Percentiles rank a stretch among this genome's conserved stretches.
Conservation (phyloP, 23 tunicate species). For the Ciona savignyi region DNA sequence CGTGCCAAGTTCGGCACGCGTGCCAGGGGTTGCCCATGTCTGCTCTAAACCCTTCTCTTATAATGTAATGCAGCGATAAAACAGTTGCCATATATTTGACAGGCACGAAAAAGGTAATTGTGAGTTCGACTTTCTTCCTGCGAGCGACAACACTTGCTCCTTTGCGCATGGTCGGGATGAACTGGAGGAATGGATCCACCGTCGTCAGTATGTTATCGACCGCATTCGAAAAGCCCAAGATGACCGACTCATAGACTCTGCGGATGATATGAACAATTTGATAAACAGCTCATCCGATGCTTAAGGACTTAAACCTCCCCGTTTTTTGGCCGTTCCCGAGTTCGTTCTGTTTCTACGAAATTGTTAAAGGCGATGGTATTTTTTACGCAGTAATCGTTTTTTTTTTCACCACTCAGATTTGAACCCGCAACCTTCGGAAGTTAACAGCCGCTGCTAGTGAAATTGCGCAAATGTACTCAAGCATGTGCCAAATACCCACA, state of each 20-base stretch:
- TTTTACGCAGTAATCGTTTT: not conserved
- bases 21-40: no score
- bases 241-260: slow-evolving; percentile 53
- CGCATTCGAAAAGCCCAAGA: slow-evolving; percentile 72
- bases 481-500: not conserved
- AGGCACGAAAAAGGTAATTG: slow-evolving; percentile 73
- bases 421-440: not conserved
- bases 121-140: slow-evolving; percentile 56
- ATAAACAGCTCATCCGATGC: slow-evolving; percentile 36
- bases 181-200: slow-evolving; percentile 67
- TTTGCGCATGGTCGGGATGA: slow-evolving; percentile 72
- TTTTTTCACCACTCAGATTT: not conserved
- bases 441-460: not conserved
- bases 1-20: no score
- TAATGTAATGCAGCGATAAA: not conserved
- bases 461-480: not conserved
- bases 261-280: slow-evolving; percentile 68
- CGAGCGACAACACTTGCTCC: slow-evolving; percentile 61
- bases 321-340: not conserved
- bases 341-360: not conserved
- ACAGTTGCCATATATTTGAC: not conserved
- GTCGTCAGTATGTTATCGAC: slow-evolving; percentile 73
- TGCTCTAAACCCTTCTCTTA: no score
- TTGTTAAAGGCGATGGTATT: not conserved
- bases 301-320: no score